A percentile compares a stretch with the other conserved stretches of the same genome.
Evolutionary conservation across 2,797 vertebrate genomes (phyloP).

Genomic region (Margarornis squamiger): DNA sequence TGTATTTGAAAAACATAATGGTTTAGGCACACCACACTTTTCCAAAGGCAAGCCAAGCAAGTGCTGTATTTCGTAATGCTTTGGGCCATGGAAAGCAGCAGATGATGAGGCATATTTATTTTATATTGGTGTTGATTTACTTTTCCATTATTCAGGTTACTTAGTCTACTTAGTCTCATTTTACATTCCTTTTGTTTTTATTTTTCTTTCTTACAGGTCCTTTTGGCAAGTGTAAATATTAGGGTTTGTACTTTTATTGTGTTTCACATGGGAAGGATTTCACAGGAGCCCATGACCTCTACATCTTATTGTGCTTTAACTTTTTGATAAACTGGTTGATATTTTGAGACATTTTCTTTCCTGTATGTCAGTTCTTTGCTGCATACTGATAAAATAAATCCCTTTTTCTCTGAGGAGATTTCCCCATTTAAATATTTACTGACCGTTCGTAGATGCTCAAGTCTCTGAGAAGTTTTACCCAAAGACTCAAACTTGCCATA

Average conservation of each 20-base stretch:
- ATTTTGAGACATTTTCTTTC: background rate
- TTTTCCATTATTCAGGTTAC: background rate
- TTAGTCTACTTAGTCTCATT: background rate
- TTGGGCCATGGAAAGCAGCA: background rate
- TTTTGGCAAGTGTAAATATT: background rate
- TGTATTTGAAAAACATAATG: background rate
- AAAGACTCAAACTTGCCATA: background rate
- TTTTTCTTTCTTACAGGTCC: background rate
- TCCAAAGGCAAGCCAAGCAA: background rate
- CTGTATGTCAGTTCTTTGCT: background rate
- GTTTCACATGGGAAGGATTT: background rate
- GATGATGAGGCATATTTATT: background rate
- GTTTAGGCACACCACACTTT: background rate
- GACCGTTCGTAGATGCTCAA: accelerated
- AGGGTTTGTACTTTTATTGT: background rate
- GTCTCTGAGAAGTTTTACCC: background rate
- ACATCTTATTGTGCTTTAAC: background rate
- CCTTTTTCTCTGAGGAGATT: background rate
- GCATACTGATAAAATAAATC: background rate
- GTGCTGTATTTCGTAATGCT: background rate
- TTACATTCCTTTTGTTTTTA: background rate
- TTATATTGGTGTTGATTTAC: background rate
- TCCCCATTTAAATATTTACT: background rate
- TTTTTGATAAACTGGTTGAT: background rate
- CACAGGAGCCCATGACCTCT: accelerated